Conservation (phyloP, 2,113 vertebrate genomes). For the Heterochromis multidens region DNA sequence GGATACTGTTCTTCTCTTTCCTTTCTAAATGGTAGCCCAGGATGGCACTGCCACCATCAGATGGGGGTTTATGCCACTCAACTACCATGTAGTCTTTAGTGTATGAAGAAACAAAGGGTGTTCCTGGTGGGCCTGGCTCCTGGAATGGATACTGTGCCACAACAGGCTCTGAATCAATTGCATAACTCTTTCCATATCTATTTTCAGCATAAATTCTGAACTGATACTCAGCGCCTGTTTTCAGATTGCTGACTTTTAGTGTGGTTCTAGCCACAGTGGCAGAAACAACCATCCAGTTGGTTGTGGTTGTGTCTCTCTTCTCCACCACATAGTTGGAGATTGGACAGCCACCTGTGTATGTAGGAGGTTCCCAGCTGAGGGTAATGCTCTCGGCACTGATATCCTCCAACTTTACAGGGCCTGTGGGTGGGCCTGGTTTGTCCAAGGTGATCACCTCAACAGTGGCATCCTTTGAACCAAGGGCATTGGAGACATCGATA, state of each 20-base stretch:
- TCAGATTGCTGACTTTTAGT: conserved; percentile 90
- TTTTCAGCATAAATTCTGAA: conserved; percentile 98
- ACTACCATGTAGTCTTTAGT: conserved; percentile 93
- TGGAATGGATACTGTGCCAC: conserved; percentile 97
- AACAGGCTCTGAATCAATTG: conserved; percentile 85
- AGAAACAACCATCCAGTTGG: conserved; percentile 89
- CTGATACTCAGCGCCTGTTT: conserved; percentile 95
- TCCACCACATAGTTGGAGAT: conserved; percentile 97
- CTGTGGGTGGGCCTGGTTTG: conserved; percentile 93
- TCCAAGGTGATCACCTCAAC: conserved; percentile 93
- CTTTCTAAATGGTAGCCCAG: conserved; percentile 95
- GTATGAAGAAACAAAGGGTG: conserved; percentile 86
- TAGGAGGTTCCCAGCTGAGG: conserved; percentile 89
- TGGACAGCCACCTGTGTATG: conserved; percentile 91
- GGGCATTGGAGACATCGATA: conserved; percentile 83
- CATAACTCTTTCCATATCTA: conserved; percentile 94
- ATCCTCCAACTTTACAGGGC: conserved; percentile 92
- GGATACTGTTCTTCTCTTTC: conserved; percentile 97
- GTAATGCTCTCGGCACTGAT: conserved; percentile 94
- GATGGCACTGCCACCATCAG: conserved; percentile 91
- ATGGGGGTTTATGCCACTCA: conserved; percentile 95
- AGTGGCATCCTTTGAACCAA: conserved; percentile 88
- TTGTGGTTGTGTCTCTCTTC: conserved; percentile 96
- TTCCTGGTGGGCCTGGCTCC: conserved; percentile 94
- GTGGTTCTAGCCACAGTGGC: conserved; percentile 95